Evolutionary conservation across 2,797 vertebrate species (phyloP).

Genomic region (Brachyrhaphis roseni): DNA sequence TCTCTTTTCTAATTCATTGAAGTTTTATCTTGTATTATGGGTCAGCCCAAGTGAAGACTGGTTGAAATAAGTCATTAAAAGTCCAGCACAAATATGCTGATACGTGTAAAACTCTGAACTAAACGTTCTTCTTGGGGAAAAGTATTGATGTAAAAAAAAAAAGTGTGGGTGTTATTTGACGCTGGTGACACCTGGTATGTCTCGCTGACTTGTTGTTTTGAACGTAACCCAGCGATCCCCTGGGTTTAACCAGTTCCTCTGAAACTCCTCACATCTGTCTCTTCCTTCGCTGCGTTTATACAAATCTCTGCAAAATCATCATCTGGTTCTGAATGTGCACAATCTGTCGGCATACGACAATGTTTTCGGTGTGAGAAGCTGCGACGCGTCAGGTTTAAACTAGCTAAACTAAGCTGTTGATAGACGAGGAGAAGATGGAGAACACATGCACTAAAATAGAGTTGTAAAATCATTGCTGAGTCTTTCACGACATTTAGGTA

Average conservation of each 20-base stretch:
- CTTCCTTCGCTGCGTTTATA: conserved; percentile 7
- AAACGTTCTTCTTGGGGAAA: not conserved
- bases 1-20: not conserved
- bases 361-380: not conserved
- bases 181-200: conserved; percentile 7
- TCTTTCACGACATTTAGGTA: not conserved
- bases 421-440: not conserved
- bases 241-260: conserved; percentile 16
- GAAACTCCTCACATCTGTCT: conserved; percentile 7
- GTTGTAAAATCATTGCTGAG: not conserved
- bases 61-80: not conserved
- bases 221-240: conserved; percentile 6
- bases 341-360: not conserved
- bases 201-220: conserved; percentile 19
- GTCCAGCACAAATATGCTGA: not conserved
- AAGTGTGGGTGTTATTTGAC: not conserved
- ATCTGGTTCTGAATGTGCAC: not conserved
- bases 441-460: not conserved
- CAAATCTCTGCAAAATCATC: not conserved
- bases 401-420: not conserved
- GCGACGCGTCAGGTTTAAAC: not conserved
- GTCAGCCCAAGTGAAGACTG: not conserved
- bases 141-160: not conserved
- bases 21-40: not conserved
- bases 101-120: not conserved